Conservation (phyloP, 2,113 vertebrate species). For the Percina caprodes region DNA sequence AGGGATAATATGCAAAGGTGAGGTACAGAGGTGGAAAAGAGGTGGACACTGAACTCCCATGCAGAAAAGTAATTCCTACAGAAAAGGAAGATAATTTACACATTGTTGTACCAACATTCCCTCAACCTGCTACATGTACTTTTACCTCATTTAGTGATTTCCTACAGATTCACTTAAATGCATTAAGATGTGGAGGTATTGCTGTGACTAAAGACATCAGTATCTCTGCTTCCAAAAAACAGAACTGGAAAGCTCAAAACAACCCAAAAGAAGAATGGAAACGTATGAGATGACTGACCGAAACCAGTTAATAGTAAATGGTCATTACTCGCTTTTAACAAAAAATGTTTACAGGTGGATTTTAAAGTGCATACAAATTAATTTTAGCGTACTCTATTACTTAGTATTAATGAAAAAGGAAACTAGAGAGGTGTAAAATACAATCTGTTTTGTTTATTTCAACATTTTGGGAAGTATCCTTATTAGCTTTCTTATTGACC, state of each 20-base stretch:
- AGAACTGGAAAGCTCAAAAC: neutral
- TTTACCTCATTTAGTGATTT: neutral
- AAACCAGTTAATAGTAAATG: too few relatives aligned
- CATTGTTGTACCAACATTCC: neutral
- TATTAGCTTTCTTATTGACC: too few relatives aligned
- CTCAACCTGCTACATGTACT: neutral
- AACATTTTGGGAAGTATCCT: neutral
- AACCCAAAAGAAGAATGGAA: neutral
- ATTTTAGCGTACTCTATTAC: neutral
- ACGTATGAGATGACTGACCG: neutral
- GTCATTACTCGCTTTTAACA: neutral
- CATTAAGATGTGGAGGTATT: neutral
- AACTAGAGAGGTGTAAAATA: neutral
- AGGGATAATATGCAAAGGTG: neutral
- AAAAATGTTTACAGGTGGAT: neutral
- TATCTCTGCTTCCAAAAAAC: neutral
- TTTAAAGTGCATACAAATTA: neutral
- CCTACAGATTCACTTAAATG: neutral
- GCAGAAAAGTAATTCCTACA: too few relatives aligned
- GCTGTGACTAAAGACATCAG: neutral
- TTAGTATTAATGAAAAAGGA: neutral
- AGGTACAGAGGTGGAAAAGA: neutral
- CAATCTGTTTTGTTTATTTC: neutral
- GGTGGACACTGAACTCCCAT: too few relatives aligned
- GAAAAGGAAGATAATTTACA: too few relatives aligned